Conservation (phyloP, 2,113 vertebrate species). For the Hippocampus mohnikei region DNA sequence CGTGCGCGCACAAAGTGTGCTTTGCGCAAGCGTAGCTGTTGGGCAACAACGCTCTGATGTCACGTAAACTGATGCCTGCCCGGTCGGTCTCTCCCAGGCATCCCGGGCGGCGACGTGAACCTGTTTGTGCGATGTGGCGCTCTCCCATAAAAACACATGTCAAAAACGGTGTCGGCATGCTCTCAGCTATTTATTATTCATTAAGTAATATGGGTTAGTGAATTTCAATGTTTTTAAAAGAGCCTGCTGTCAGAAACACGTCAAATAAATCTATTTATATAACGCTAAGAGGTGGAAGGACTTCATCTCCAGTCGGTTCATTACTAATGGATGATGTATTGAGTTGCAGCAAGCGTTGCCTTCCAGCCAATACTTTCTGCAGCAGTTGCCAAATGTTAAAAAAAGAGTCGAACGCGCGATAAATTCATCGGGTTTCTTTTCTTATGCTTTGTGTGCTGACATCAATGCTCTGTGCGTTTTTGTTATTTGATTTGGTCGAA, state of each 20-base stretch:
- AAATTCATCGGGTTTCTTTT: conserved; percentile 36
- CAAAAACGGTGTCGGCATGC: not conserved
- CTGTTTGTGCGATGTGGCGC: conserved; percentile 32
- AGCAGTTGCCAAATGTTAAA: conserved; percentile 23
- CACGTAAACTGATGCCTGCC: conserved; percentile 51
- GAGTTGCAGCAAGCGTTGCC: conserved; percentile 21
- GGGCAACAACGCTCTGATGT: conserved; percentile 60
- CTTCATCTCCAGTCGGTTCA: conserved; percentile 27
- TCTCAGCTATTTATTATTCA: not conserved
- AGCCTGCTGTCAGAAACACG: not conserved
- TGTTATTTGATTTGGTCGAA: not conserved
- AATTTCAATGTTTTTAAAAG: conserved; percentile 19
- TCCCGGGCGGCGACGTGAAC: conserved; percentile 45
- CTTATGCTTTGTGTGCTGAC: conserved; percentile 16
- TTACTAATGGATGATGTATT: conserved; percentile 34
- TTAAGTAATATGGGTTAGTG: conserved; percentile 14
- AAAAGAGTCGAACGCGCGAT: conserved; percentile 29
- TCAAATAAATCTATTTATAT: conserved; percentile 4
- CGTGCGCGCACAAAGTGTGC: conserved; percentile 35
- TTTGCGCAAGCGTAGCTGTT: conserved; percentile 22
- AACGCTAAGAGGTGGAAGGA: conserved; percentile 15
- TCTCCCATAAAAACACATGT: conserved; percentile 21
- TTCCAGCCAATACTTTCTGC: conserved; percentile 34
- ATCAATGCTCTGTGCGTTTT: conserved; percentile 11
- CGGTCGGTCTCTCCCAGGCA: conserved; percentile 35